A percentile compares a stretch with the other conserved stretches of the same genome.
Evolutionary conservation across 2,888 invertebrate species (phyloP).

Genomic region (Protodeltote pygarga): DNA sequence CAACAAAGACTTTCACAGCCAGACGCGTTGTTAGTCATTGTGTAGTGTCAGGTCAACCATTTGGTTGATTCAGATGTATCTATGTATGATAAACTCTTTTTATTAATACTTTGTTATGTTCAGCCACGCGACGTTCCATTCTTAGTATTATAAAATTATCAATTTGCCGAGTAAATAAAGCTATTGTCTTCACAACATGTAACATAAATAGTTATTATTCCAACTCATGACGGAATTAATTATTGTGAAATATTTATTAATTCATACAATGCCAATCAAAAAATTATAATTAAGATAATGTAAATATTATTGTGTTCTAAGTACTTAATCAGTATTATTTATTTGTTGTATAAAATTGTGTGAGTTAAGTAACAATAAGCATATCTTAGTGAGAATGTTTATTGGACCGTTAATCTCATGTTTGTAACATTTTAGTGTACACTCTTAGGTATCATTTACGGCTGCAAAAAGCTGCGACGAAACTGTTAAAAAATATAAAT

Average conservation of each 20-base stretch:
- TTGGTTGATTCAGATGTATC: slow-evolving; percentile 9
- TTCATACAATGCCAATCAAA: slow-evolving; percentile 15
- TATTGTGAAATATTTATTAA: slow-evolving; percentile 24
- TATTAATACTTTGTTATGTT: neutral
- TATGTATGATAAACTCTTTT: slow-evolving; percentile 8
- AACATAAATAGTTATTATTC: neutral
- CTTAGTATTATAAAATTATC: neutral
- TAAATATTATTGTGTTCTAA: slow-evolving; percentile 43
- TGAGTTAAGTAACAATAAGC: slow-evolving; percentile 31
- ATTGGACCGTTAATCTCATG: neutral
- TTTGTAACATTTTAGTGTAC: neutral
- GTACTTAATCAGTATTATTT: slow-evolving; percentile 47
- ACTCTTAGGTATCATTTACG: neutral
- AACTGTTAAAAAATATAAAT: too few relatives aligned
- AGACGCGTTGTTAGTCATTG: slow-evolving; percentile 2
- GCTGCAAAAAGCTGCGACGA: too few relatives aligned
- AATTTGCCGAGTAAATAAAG: neutral
- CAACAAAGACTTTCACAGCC: slow-evolving; percentile 13
- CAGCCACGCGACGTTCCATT: too few relatives aligned
- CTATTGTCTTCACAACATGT: slow-evolving; percentile 2
- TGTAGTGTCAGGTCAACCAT: neutral
- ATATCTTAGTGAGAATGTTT: slow-evolving; percentile 5
- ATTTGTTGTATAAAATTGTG: slow-evolving; percentile 30
- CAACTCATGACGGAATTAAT: neutral
- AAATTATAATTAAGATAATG: slow-evolving; percentile 29